Base-by-base conservation (phyloP, 2,888 invertebrate genomes). In the Nasonovia ribisnigri region DNA sequence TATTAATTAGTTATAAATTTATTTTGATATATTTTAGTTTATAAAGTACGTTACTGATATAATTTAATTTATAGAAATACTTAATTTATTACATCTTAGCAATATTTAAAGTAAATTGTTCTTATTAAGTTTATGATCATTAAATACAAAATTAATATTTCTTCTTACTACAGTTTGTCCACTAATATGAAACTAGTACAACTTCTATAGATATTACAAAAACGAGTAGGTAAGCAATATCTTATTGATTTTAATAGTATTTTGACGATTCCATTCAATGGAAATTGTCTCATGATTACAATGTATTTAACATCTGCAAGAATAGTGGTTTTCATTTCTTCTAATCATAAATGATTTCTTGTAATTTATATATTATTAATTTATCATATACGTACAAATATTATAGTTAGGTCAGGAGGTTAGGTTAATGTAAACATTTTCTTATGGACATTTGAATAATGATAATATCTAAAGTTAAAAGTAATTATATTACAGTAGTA, bases 261-360 rank as follows among this genome's bases (percentile, higher is more conserved):
- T 91, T 86, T 91, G 46, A 86, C n/a, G 91, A 36, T 54, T 54
- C n/a, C 6, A 42, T 57, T 91, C 46, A 91, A 43, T 54, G 20
- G 42, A 54, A 86, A 91, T 57, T 13, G 24, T 43, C 24, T 26
- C n/a, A 42, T 42, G 24, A 86, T 91, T 46, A 84, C 54, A 84
- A 90, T 26, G 48, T 46, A 57, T 77, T 77, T 16, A n/a, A 24
- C 36, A 46, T n/a, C 4, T 67, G 36, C 51, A 43, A 24, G 20
- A 57, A 57, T 10, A 43, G 26, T 16, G 24, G 29, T 86, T 89
- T 77, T 36, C 16, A 36, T 77, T 77, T 77, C 36, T 77, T 77
- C 36, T 77, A 54, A 36, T 77, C 36, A 36, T 36, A 77, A 77
- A 20, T 77, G 20, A 77, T 77, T 20, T 77, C 20, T 77, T 77